Evolutionary conservation across 2,797 vertebrate species (phyloP), one percentile per base, ranked within the genome.

Genomic region (Neoniphon sammara): DNA sequence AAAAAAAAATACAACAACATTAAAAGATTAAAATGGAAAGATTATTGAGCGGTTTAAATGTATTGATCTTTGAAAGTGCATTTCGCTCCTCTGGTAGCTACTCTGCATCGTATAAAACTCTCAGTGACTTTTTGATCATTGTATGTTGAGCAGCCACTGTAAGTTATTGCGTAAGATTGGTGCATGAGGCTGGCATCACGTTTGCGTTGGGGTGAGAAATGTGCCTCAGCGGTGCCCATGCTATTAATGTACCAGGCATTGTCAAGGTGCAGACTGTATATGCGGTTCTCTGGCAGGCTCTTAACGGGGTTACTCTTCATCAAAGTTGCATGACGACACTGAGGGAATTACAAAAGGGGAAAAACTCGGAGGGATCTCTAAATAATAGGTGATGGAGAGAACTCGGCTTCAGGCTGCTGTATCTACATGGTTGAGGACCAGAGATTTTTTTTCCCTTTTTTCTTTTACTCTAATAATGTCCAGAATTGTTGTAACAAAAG

Each of bases 261-360:
- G 74, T 85, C 71, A 65, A 47, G 65, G 75, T 75, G 61, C 69
- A 31, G 72, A 20, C 54, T 59, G 80, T 57, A 21, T 63, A 55
- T 70, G 67, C 10, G 53, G 73, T 57, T 78, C 65, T 52, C 49
- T 78, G 61, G 57, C 66, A 74, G 58, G 58, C 79, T 85, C 77
- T 81, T 81, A 75, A 80, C 82, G 36, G 72, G 72, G 71, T 44
- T 50, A 52, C 66, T 82, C 74, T 74, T 84, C 87, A 89, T 89
- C 78, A 88, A 92, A 86, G 69, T 82, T 90, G 60, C 80, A 91
- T 86, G 85, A 66, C 6, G 36, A 54, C 49, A 77, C 78, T 14
- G 65, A 76, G 66, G 70, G 78, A 66, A 21, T 70, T 77, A 78
- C 75, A 75, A 64, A 56, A 66, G 61, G 10, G 18, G 50, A 56